Evolutionary conservation across 1,140 invertebrate genomes (phyloP).

Genomic region (Babylonia areolata): DNA sequence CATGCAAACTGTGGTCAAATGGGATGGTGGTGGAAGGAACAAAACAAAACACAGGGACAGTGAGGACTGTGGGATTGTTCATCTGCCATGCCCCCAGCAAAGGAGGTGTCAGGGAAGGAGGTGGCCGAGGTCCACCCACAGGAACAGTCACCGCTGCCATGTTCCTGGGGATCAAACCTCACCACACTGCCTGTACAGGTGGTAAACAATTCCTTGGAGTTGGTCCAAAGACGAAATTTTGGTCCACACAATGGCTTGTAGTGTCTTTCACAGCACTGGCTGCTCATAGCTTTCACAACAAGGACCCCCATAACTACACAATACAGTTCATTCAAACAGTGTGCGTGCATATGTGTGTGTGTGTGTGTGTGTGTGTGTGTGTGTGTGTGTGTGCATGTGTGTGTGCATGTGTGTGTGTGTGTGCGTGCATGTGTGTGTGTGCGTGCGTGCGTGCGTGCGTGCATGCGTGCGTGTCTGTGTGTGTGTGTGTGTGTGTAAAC

Average conservation of each 20-base stretch:
- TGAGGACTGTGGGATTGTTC: neutral
- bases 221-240: slow-evolving; percentile 35
- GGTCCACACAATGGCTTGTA: slow-evolving; percentile 11
- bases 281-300: neutral
- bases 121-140: neutral
- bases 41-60: neutral
- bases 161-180: neutral
- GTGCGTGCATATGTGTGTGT: no score
- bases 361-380: neutral
- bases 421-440: neutral
- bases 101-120: neutral
- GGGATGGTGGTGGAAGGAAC: no score
- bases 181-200: slow-evolving; percentile 5
- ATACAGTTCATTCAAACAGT: neutral
- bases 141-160: neutral
- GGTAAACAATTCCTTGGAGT: slow-evolving; percentile 26
- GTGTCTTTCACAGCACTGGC: slow-evolving; percentile 31
- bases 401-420: neutral
- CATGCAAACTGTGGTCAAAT: no score
- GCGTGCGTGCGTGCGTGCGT: neutral
- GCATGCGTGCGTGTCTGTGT: neutral
- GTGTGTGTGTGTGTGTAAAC: neutral
- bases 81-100: slow-evolving; percentile 8
- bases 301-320: neutral
- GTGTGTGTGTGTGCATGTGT: neutral